Percentiles rank a stretch among this genome's conserved stretches.
These are phyloP conservation scores for Falco concolor DNA, from an alignment of 2,797 vertebrate species.

Conservation along the genomic window DNA sequence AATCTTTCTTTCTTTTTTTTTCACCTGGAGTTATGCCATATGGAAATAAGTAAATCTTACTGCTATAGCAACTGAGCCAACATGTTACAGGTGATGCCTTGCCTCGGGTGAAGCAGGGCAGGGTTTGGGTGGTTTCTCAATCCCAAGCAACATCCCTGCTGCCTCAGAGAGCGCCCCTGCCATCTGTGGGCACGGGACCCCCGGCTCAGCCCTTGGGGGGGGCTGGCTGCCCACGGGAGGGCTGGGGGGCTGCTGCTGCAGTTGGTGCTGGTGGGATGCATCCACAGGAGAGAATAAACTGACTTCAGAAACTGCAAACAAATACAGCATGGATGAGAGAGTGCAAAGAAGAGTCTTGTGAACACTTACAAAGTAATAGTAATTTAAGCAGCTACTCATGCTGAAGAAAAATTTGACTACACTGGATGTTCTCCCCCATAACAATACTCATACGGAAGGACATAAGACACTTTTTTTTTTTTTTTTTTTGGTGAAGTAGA, in stretches of 20 bases:
- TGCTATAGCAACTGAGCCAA: background rate
- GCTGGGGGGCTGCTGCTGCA: background rate
- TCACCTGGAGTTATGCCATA: background rate
- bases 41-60: background rate
- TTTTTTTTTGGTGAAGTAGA: background rate
- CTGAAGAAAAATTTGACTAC: background rate
- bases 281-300: background rate
- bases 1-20: no score
- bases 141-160: background rate
- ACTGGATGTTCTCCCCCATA: background rate
- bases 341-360: background rate
- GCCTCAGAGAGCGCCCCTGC: no score
- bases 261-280: no score
- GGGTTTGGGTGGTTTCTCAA: background rate
- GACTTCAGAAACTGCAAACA: background rate
- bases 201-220: accelerated
- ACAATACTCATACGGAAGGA: background rate
- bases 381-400: background rate
- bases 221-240: background rate
- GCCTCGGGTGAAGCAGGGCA: background rate
- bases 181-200: accelerated
- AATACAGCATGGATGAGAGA: background rate
- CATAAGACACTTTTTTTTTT: background rate
- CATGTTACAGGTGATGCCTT: accelerated
- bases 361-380: background rate